Conservation (phyloP, 1,140 invertebrate genomes). For the Dendrolimus punctatus region DNA sequence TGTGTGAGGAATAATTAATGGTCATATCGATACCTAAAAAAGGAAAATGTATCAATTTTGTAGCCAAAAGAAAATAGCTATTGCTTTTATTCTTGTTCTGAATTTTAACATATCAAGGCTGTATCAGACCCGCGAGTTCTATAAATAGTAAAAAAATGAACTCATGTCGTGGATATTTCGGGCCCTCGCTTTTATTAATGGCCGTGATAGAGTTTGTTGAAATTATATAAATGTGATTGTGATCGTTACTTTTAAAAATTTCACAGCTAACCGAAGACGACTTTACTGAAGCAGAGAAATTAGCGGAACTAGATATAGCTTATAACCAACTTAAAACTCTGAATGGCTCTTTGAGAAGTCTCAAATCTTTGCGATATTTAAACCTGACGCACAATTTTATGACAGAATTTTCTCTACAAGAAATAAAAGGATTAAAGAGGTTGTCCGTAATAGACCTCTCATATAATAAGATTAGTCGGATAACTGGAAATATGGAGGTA, state of each 20-base stretch:
- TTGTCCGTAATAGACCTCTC: conserved; percentile 81
- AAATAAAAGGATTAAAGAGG: conserved; percentile 79
- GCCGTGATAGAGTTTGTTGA: background rate
- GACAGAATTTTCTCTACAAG: conserved; percentile 82
- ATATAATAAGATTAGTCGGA: conserved; percentile 78
- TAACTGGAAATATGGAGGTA: conserved; percentile 80
- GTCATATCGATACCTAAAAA: too few species aligned
- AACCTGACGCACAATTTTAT: conserved; percentile 85
- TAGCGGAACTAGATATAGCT: conserved; percentile 79
- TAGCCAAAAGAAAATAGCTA: too few species aligned
- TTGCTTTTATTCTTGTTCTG: too few species aligned
- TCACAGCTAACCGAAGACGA: conserved; percentile 81
- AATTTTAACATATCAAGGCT: too few species aligned
- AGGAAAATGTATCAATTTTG: too few species aligned
- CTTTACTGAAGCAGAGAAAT: conserved; percentile 77
- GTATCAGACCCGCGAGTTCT: too few species aligned
- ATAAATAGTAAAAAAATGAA: too few species aligned
- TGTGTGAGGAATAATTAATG: too few species aligned
- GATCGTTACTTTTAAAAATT: conserved; percentile 15
- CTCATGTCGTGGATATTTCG: too few species aligned
- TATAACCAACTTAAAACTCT: conserved; percentile 80
- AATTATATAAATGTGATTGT: background rate
- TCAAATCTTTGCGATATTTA: conserved; percentile 77
- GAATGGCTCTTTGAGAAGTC: conserved; percentile 81
- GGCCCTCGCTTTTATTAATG: background rate